Base-by-base conservation (phyloP, 1,140 invertebrate species). In the Ectropis grisescens region DNA sequence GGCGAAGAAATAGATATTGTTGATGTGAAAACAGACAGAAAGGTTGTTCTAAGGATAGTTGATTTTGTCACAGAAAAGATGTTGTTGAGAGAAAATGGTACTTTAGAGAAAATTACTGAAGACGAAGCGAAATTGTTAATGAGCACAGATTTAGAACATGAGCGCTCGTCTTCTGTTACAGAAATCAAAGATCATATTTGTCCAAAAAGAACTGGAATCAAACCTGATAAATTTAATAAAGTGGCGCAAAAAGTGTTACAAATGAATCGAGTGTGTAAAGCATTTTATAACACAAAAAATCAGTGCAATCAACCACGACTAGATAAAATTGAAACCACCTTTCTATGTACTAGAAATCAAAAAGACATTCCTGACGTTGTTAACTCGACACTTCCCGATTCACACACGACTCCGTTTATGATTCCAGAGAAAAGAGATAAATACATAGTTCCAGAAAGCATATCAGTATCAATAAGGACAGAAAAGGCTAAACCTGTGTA, bases 1-100 rank as follows among this genome's bases (percentile, higher is more conserved):
- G 82, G 82, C 2, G 79, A 82, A 61, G 70, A 82, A 66, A 71
- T 79, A 16, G 52, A 70, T 29, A 70, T 75, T 33, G 61, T 78
- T 22, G 75, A 83, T 37, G 36, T 64, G 3, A 78, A 79, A 50
- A 57, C 57, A 6, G 79, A 84, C 26, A 70, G 65, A 61, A 83
- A 79, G 60, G 71, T 82, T 10, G 70, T 84, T 5, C 55, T 81
- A 36, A 64, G 81, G 34, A 83, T 84, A 32, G 81, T 85, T 11
- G 82, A 85, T 45, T 85, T 84, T 58, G 80, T 82, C 4, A 80
- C 78, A 13, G 83, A 85, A 52, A 84, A 85, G 60, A 84, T 85
- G 83, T 41, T 84, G 25, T 33, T 85, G 10, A 79, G 62, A 43
- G 83, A 85, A 56, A 80, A 83, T 59, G 82, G 83, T 7, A 45